These are phyloP conservation scores for Sminthurinus aureus DNA, from an alignment of 2,888 invertebrate species.

Conservation along the genomic window DNA sequence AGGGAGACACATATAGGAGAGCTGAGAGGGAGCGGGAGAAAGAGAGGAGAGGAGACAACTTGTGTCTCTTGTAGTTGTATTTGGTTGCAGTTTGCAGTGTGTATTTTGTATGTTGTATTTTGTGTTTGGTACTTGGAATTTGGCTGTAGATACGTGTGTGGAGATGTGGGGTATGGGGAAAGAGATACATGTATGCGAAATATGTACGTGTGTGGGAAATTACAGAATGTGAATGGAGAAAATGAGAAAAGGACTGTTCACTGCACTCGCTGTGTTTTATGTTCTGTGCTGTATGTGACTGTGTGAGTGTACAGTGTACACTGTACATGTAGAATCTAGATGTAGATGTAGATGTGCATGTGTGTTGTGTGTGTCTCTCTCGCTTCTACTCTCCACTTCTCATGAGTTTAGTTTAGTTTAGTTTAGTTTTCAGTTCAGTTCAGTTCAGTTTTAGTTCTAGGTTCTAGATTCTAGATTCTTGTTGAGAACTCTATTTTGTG, in stretches of 20 bases:
- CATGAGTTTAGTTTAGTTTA: neutral
- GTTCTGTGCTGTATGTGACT: neutral
- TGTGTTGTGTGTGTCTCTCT: slow-evolving; percentile 22
- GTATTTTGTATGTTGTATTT: no score
- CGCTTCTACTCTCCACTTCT: neutral
- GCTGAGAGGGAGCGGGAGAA: neutral
- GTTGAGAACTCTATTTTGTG: slow-evolving; percentile 42
- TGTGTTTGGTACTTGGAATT: no score
- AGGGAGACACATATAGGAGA: neutral
- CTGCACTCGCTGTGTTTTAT: neutral
- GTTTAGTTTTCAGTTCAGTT: neutral
- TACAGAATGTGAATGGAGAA: neutral
- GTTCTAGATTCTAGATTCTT: no score
- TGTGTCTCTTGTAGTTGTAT: no score
- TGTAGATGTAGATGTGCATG: slow-evolving; percentile 16
- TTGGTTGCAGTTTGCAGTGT: neutral
- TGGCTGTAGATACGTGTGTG: no score
- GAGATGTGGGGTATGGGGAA: no score
- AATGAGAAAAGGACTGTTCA: neutral
- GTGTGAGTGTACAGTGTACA: neutral
- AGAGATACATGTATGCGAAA: neutral
- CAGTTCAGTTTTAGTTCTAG: neutral
- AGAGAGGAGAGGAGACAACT: no score
- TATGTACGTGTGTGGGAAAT: neutral
- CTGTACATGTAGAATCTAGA: neutral